A percentile compares a stretch with the other conserved stretches of the same genome.
Conservation (phyloP, 1,140 invertebrate genomes). For the Caenorhabditis briggsae region DNA sequence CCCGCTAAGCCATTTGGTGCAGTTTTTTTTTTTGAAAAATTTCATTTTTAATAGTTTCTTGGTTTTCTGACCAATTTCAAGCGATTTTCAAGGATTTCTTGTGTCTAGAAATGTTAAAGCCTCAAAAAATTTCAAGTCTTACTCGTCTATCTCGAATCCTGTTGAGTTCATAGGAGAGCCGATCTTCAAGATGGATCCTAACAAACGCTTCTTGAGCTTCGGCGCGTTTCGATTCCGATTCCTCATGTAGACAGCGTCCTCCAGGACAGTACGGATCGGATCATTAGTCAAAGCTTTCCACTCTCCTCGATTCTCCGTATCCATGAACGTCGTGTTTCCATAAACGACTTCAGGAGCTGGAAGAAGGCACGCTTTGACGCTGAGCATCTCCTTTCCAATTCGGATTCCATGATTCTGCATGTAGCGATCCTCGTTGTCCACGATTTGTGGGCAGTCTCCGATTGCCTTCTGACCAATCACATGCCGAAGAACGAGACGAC, state of each 20-base stretch:
- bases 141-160: background rate
- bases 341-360: slow-evolving; percentile 27
- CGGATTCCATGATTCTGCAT: background rate
- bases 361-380: slow-evolving; percentile 37
- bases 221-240: background rate
- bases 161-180: background rate
- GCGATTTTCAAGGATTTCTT: no score
- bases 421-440: background rate
- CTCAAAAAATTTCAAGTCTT: no score
- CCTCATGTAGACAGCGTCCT: background rate
- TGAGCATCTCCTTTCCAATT: slow-evolving; percentile 4
- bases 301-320: background rate
- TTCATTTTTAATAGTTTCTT: no score
- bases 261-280: background rate
- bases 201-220: background rate
- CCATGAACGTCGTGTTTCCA: background rate
- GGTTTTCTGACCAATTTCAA: no score
- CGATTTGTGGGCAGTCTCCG: background rate
- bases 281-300: background rate
- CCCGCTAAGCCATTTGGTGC: no score
- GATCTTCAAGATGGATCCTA: background rate
- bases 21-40: no score
- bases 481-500: background rate
- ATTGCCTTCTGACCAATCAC: background rate
- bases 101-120: no score